phyloP scores from a whole-genome alignment of 2,888 invertebrate genomes.

The Ptychoptera contaminata region DNA sequence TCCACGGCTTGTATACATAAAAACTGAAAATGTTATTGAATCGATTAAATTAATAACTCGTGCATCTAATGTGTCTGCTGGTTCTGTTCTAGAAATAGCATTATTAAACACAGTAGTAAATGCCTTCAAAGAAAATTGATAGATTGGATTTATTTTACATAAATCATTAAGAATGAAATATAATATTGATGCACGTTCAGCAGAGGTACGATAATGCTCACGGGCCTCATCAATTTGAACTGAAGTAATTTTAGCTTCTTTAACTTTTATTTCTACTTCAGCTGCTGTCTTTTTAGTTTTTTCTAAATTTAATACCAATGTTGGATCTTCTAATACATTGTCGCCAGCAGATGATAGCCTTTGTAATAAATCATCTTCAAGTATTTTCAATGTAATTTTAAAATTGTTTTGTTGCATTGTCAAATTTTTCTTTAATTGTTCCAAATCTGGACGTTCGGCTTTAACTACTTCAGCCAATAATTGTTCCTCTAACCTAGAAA shows the following conservation, averaged over 20 bases:
- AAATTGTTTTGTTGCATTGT: slow-evolving; percentile 90
- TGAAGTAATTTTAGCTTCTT: slow-evolving; percentile 72
- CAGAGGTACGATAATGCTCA: slow-evolving; percentile 74
- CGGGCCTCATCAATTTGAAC: slow-evolving; percentile 81
- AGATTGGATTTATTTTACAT: slow-evolving; percentile 84
- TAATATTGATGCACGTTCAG: slow-evolving; percentile 70
- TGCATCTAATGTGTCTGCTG: slow-evolving; percentile 50
- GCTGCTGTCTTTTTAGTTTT: slow-evolving; percentile 85
- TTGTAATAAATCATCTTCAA: slow-evolving; percentile 83
- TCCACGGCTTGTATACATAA: slow-evolving; percentile 75
- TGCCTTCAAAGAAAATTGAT: slow-evolving; percentile 89
- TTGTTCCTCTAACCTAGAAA: slow-evolving; percentile 61
- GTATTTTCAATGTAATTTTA: slow-evolving; percentile 75
- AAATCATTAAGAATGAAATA: slow-evolving; percentile 90
- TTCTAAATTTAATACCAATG: slow-evolving; percentile 81
- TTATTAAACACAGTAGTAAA: slow-evolving; percentile 77
- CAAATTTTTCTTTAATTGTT: slow-evolving; percentile 60
- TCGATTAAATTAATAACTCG: slow-evolving; percentile 69
- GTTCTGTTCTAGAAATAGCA: slow-evolving; percentile 54
- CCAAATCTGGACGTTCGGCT: slow-evolving; percentile 82
- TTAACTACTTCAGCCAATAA: slow-evolving; percentile 85
- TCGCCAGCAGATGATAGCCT: slow-evolving; percentile 81
- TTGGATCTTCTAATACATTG: slow-evolving; percentile 79
- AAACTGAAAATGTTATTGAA: slow-evolving; percentile 74
- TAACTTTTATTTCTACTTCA: slow-evolving; percentile 75